Evolutionary conservation across 2,888 invertebrate genomes (phyloP).

Genomic region (Phytoseiulus persimilis): DNA sequence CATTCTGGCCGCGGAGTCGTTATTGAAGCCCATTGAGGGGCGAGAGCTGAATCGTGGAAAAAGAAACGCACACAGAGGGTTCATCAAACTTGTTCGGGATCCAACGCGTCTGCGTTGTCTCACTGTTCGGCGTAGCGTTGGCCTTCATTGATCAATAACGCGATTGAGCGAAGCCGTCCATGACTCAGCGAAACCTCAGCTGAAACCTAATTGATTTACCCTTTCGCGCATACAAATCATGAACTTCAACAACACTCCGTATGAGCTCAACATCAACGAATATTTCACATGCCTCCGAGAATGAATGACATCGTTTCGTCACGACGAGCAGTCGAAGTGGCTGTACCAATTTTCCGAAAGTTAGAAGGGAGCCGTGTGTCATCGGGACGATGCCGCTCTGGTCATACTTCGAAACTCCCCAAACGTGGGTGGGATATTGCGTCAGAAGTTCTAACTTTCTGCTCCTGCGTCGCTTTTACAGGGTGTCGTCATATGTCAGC

Average conservation of each 20-base stretch:
- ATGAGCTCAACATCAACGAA: background rate
- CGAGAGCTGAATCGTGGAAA: background rate
- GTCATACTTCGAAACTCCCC: background rate
- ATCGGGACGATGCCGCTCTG: background rate
- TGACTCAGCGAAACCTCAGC: background rate
- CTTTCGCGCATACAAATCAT: background rate
- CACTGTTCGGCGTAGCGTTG: background rate
- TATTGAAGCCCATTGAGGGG: background rate
- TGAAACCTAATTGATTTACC: background rate
- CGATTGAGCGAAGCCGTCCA: background rate
- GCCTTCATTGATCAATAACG: background rate
- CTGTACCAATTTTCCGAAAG: too few species aligned
- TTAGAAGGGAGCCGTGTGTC: background rate
- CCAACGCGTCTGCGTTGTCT: too few species aligned
- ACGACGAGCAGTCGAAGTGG: background rate
- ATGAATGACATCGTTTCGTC: background rate
- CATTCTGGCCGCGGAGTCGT: background rate
- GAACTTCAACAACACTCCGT: background rate
- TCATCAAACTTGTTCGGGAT: background rate
- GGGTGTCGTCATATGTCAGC: slow-evolving; percentile 32
- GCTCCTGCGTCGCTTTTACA: background rate
- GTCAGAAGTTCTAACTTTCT: background rate
- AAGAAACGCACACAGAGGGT: background rate
- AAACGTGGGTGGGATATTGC: background rate
- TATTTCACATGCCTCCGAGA: too few species aligned